Conservation (phyloP, 2,888 invertebrate genomes). For the Leptogaster cylindrica region DNA sequence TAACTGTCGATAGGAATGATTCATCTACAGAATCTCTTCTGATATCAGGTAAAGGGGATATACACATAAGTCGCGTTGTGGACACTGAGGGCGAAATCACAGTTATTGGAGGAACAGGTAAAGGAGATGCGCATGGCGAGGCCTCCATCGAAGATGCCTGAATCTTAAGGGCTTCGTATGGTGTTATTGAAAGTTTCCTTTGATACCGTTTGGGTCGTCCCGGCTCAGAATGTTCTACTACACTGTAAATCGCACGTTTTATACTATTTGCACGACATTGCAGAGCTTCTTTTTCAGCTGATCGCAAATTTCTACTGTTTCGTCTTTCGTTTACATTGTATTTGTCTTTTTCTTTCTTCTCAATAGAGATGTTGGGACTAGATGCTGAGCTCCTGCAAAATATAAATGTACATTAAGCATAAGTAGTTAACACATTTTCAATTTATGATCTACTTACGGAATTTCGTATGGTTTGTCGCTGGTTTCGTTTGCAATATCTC, state of each 20-base stretch:
- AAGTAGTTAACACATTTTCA: background rate
- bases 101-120: slow-evolving; percentile 59
- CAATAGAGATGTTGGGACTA: slow-evolving; percentile 60
- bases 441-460: slow-evolving; percentile 25
- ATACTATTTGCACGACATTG: slow-evolving; percentile 78
- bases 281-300: slow-evolving; percentile 67
- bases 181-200: slow-evolving; percentile 59
- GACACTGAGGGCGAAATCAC: slow-evolving; percentile 61
- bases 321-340: slow-evolving; percentile 62
- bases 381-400: background rate
- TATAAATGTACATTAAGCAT: background rate
- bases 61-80: slow-evolving; percentile 65
- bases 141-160: slow-evolving; percentile 56
- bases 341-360: slow-evolving; percentile 66
- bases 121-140: slow-evolving; percentile 58
- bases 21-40: slow-evolving; percentile 69
- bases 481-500: slow-evolving; percentile 55
- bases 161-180: slow-evolving; percentile 59
- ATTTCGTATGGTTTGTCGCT: slow-evolving; percentile 14
- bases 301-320: slow-evolving; percentile 60
- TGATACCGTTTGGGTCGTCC: slow-evolving; percentile 64
- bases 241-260: slow-evolving; percentile 79
- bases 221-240: slow-evolving; percentile 80
- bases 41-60: slow-evolving; percentile 72
- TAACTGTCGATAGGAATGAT: slow-evolving; percentile 61